Conservation (phyloP, 2,888 invertebrate species). For the Hydrotaea cyrtoneurina region DNA sequence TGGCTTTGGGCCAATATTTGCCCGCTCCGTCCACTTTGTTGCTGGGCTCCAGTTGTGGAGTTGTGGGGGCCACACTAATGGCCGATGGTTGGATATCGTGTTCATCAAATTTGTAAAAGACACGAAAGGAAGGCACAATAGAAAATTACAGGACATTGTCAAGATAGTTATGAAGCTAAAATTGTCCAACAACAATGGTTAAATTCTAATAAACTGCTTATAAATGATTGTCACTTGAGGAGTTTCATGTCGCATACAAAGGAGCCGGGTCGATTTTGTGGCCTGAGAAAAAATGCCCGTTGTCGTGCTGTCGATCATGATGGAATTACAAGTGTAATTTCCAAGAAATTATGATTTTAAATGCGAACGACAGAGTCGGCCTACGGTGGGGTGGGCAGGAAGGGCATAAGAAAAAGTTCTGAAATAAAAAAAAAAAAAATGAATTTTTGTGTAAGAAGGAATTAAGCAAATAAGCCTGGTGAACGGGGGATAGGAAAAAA, state of each 20-base stretch:
- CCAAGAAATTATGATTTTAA: conserved; percentile 7
- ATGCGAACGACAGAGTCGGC: neutral
- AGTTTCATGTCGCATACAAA: conserved; percentile 39
- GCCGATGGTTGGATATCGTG: neutral
- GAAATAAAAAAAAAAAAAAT: neutral
- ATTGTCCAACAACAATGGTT: neutral
- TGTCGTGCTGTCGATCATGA: conserved; percentile 35
- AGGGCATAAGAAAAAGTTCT: neutral
- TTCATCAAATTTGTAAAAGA: conserved; percentile 16
- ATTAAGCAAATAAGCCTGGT: no score
- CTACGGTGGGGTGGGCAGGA: no score
- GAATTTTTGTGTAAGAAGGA: no score
- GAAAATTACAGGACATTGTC: conserved; percentile 19
- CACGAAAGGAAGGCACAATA: neutral
- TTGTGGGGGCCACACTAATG: no score
- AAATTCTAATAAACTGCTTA: conserved; percentile 53
- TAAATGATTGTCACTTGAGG: conserved; percentile 62
- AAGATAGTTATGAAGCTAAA: neutral
- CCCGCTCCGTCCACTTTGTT: no score
- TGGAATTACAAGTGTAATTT: conserved; percentile 45
- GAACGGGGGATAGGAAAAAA: no score
- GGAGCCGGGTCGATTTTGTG: neutral
- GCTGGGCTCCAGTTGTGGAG: no score
- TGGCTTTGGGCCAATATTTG: conserved; percentile 31
- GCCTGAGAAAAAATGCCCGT: neutral